Evolutionary conservation across 2,888 invertebrate species (phyloP).

Genomic region (Oasisia sp.): DNA sequence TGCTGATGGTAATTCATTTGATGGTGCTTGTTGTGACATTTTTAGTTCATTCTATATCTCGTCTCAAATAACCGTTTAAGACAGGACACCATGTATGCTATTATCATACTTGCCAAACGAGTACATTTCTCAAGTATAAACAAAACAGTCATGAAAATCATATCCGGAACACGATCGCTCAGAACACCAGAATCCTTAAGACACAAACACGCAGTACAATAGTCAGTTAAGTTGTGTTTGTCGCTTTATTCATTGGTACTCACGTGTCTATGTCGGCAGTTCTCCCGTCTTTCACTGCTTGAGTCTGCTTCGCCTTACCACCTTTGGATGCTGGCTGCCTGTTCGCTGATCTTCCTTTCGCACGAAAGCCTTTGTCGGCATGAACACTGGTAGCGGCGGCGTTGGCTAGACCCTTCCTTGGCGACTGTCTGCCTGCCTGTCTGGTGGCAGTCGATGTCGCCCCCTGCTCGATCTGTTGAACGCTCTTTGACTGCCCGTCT

Average conservation of each 20-base stretch:
- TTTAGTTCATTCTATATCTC: too few relatives aligned
- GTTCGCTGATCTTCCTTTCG: not conserved
- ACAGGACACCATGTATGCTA: too few relatives aligned
- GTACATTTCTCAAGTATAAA: too few relatives aligned
- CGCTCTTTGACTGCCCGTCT: slow-evolving; percentile 2
- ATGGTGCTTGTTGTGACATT: too few relatives aligned
- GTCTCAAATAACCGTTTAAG: too few relatives aligned
- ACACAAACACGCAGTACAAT: not conserved
- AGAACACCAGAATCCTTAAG: not conserved
- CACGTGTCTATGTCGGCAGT: not conserved
- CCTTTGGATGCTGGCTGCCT: not conserved
- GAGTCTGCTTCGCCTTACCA: not conserved
- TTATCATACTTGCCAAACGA: too few relatives aligned
- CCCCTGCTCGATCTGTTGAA: not conserved
- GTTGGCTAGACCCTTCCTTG: not conserved
- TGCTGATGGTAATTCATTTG: too few relatives aligned
- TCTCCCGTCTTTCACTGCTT: not conserved
- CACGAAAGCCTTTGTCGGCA: not conserved
- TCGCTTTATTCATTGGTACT: not conserved
- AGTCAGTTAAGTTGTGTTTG: not conserved
- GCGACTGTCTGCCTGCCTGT: not conserved
- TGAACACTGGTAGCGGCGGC: not conserved
- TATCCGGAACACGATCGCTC: too few relatives aligned
- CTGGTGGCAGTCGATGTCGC: not conserved
- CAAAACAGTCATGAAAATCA: too few relatives aligned